Evolutionary conservation across 2,113 vertebrate species (phyloP).

Genomic region (Pimephales promelas): DNA sequence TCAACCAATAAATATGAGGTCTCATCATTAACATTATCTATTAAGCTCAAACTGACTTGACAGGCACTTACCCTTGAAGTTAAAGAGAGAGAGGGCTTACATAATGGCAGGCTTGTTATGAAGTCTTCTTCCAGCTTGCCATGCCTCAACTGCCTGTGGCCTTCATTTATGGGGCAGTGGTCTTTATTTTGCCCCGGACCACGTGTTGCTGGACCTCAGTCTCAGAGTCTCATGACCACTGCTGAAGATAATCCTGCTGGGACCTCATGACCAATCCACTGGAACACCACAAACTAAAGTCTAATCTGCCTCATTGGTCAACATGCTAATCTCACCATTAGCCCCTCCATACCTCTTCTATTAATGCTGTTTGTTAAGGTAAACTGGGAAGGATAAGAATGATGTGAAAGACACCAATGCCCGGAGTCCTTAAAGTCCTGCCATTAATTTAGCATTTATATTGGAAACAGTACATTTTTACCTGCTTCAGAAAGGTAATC

Average conservation of each 20-base stretch:
- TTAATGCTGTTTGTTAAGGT: conserved; percentile 6
- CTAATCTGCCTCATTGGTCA: conserved; percentile 85
- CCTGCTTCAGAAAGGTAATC: neutral
- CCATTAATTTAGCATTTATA: neutral
- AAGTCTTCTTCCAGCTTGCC: neutral
- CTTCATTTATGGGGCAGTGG: conserved; percentile 12
- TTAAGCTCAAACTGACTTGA: neutral
- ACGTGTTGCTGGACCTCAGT: conserved; percentile 83
- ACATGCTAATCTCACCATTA: conserved; percentile 81
- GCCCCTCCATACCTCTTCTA: conserved; percentile 66
- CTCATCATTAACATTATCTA: neutral
- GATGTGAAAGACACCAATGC: neutral
- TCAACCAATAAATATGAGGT: conserved; percentile 8
- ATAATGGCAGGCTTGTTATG: neutral
- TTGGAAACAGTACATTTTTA: neutral
- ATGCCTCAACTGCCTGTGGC: neutral
- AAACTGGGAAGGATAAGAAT: neutral
- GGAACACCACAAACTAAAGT: conserved; percentile 48
- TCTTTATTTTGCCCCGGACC: conserved; percentile 89
- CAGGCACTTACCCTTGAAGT: neutral
- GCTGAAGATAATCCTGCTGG: conserved; percentile 87
- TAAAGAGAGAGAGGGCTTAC: neutral
- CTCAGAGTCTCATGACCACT: conserved; percentile 86
- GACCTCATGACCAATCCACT: conserved; percentile 83
- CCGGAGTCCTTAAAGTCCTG: neutral